Conservation (phyloP, 2,113 vertebrate species). For the Paraplagusia blochii region DNA sequence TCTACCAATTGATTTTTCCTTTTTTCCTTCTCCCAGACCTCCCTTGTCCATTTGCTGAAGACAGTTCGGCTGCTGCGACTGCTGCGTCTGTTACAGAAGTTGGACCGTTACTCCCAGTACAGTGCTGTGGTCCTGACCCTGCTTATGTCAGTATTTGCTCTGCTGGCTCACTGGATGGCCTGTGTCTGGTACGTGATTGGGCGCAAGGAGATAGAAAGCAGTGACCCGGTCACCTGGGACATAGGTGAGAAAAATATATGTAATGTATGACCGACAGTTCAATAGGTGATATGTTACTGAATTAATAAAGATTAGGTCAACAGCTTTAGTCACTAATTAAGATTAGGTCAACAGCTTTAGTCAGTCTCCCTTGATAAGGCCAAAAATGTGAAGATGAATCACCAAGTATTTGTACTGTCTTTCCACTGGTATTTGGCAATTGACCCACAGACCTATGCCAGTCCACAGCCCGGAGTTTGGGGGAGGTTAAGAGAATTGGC, state of each 20-base stretch:
- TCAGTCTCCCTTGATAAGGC: too few species aligned
- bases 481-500: too few species aligned
- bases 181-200: constrained; percentile 91
- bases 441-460: too few species aligned
- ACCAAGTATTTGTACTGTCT: too few species aligned
- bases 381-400: too few species aligned
- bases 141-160: constrained; percentile 88
- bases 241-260: constrained; percentile 81
- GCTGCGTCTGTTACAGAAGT: constrained; percentile 86
- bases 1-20: too few species aligned
- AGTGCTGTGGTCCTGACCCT: constrained; percentile 89
- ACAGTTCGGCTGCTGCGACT: constrained; percentile 84
- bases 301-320: neutral
- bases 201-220: constrained; percentile 83
- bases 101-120: constrained; percentile 92
- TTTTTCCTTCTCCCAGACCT: constrained; percentile 65
- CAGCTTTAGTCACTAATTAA: too few species aligned
- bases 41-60: constrained; percentile 84
- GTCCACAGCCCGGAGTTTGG: too few species aligned
- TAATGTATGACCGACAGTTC: neutral
- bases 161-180: constrained; percentile 92
- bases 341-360: neutral
- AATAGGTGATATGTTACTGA: neutral
- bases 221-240: constrained; percentile 89
- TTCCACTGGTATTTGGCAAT: too few species aligned